These are phyloP conservation scores for Cordilura impudica DNA, from an alignment of 2,888 invertebrate genomes.

Conservation along the genomic window DNA sequence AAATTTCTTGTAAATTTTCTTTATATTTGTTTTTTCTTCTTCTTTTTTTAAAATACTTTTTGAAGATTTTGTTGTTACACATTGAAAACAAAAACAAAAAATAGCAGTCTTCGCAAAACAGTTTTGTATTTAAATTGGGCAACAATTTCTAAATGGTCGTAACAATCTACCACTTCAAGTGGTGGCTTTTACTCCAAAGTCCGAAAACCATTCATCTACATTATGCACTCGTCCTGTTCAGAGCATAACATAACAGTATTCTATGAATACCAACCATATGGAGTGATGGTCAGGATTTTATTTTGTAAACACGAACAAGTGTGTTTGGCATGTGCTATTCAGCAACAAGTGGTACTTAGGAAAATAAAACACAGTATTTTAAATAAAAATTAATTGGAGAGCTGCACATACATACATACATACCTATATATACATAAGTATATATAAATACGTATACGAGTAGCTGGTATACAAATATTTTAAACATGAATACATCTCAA, in stretches of 20 bases:
- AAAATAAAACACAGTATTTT: conserved; percentile 64
- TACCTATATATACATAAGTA: background rate
- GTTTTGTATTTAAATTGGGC: conserved; percentile 60
- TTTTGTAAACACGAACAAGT: conserved; percentile 35
- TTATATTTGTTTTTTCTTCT: background rate
- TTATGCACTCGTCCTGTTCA: conserved; percentile 7
- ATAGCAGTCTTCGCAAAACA: conserved; percentile 55
- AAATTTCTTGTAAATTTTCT: background rate
- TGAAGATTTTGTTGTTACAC: conserved; percentile 41
- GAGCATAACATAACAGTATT: too few relatives aligned
- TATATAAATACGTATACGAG: background rate
- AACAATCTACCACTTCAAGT: conserved; percentile 61
- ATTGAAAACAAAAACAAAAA: conserved; percentile 46
- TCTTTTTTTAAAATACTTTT: background rate
- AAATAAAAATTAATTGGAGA: conserved; percentile 64
- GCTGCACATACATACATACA: conserved; percentile 33
- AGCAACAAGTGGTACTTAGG: conserved; percentile 59
- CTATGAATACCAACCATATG: background rate
- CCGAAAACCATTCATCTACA: conserved; percentile 63
- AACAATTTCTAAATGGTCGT: conserved; percentile 71
- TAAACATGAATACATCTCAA: conserved; percentile 57
- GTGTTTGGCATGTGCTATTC: conserved; percentile 63
- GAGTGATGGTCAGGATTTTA: background rate
- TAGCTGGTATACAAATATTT: conserved; percentile 3
- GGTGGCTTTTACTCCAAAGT: conserved; percentile 48